A percentile compares a stretch with the other conserved stretches of the same genome.
Conservation (phyloP, 2,797 vertebrate genomes). For the Oceanodroma leucorhoa region DNA sequence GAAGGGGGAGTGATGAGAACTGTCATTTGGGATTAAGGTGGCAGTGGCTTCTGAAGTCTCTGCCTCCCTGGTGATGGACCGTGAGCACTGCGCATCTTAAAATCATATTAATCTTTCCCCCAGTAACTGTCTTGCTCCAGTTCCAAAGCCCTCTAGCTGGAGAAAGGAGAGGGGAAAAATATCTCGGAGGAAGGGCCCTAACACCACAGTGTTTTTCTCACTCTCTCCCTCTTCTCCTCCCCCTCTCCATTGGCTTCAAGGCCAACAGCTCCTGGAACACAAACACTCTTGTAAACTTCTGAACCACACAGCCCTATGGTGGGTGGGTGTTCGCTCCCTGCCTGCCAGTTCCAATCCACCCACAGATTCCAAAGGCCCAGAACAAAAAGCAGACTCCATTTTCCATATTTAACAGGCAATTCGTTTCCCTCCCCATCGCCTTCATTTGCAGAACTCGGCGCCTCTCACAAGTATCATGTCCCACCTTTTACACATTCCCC, state of each 20-base stretch:
- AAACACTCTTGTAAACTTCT: slow-evolving; percentile 73
- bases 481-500: neutral
- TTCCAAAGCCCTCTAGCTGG: slow-evolving; percentile 28
- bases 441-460: neutral
- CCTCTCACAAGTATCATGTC: neutral
- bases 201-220: slow-evolving; percentile 59
- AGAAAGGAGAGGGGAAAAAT: slow-evolving; percentile 33
- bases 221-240: slow-evolving; percentile 46
- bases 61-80: neutral
- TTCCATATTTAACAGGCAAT: slow-evolving; percentile 49
- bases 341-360: slow-evolving; percentile 71
- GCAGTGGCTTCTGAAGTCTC: neutral
- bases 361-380: slow-evolving; percentile 69
- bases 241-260: slow-evolving; percentile 62
- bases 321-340: slow-evolving; percentile 71
- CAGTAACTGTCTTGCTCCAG: neutral
- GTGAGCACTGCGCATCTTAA: neutral
- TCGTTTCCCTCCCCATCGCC: neutral
- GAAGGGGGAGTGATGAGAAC: neutral
- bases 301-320: slow-evolving; percentile 69
- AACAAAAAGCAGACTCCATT: slow-evolving; percentile 64
- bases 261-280: slow-evolving; percentile 68
- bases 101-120: neutral
- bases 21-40: neutral
- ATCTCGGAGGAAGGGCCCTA: slow-evolving; percentile 57